phyloP scores from a whole-genome alignment of 2,113 vertebrate genomes.

The Tachycineta bicolor region DNA sequence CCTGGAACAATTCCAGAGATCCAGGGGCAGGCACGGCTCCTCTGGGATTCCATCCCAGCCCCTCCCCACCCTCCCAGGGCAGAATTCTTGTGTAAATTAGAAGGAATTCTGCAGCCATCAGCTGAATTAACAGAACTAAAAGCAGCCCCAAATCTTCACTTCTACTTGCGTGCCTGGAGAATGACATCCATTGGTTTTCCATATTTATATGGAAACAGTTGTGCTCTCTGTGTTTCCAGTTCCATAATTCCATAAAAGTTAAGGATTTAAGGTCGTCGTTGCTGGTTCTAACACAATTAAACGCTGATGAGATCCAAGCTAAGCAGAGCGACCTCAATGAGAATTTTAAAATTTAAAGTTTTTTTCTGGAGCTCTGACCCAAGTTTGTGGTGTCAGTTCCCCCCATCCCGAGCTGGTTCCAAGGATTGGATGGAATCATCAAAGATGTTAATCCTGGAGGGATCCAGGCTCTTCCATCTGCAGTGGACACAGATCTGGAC shows the following conservation, averaged over 20 bases:
- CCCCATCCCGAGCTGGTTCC: neutral
- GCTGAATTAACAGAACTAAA: neutral
- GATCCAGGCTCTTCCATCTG: neutral
- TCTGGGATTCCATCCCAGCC: neutral
- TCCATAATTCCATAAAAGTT: neutral
- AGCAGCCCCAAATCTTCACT: neutral
- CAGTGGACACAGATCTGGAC: neutral
- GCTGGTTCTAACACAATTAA: neutral
- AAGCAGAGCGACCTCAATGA: neutral
- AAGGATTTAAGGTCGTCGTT: neutral
- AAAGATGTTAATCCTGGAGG: neutral
- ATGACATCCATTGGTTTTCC: too few species aligned
- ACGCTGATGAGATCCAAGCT: neutral
- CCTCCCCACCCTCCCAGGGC: fast-evolving
- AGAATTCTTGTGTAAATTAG: neutral
- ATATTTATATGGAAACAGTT: neutral
- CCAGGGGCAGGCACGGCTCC: neutral
- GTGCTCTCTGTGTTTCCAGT: neutral
- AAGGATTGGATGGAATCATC: neutral
- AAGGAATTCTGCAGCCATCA: neutral
- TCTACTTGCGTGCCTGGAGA: fast-evolving
- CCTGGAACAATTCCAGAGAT: neutral
- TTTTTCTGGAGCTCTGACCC: neutral
- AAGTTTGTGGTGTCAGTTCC: neutral
- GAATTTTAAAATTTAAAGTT: neutral